phyloP scores from a whole-genome alignment of 2,888 invertebrate genomes.

The Drosophila kanekoi region DNA sequence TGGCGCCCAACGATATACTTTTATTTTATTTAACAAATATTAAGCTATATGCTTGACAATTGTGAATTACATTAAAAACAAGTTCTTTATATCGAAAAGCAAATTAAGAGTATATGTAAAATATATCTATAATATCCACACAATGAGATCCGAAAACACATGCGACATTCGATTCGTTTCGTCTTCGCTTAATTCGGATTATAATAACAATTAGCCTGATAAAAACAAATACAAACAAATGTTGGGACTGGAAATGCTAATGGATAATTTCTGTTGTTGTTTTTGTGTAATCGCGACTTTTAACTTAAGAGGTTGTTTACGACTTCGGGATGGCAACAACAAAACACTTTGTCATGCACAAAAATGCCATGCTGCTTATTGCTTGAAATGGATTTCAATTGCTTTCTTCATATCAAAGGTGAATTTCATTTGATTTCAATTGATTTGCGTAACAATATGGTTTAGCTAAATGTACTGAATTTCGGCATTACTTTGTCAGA shows the following conservation, averaged over 20 bases:
- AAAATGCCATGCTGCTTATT: conserved; percentile 82
- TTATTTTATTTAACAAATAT: conserved; percentile 23
- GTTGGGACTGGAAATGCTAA: no score
- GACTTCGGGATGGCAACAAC: conserved; percentile 37
- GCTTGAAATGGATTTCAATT: conserved; percentile 18
- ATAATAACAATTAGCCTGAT: neutral
- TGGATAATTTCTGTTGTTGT: neutral
- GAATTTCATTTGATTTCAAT: conserved; percentile 39
- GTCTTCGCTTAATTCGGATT: neutral
- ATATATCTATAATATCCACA: neutral
- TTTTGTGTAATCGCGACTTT: conserved; percentile 22
- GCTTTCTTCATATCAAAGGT: conserved; percentile 14
- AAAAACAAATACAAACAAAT: no score
- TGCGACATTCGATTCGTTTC: conserved; percentile 19
- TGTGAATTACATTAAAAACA: no score
- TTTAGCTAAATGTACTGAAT: conserved; percentile 44
- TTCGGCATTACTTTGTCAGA: conserved; percentile 21
- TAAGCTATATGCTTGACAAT: neutral
- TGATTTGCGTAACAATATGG: conserved; percentile 35
- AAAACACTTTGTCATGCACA: conserved; percentile 79
- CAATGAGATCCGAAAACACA: neutral
- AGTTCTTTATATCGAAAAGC: no score
- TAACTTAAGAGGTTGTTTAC: conserved; percentile 35
- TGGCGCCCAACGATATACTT: neutral
- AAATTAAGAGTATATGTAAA: neutral